Conservation (phyloP, 2,113 vertebrate species). For the Phylloscopus trochiloides region DNA sequence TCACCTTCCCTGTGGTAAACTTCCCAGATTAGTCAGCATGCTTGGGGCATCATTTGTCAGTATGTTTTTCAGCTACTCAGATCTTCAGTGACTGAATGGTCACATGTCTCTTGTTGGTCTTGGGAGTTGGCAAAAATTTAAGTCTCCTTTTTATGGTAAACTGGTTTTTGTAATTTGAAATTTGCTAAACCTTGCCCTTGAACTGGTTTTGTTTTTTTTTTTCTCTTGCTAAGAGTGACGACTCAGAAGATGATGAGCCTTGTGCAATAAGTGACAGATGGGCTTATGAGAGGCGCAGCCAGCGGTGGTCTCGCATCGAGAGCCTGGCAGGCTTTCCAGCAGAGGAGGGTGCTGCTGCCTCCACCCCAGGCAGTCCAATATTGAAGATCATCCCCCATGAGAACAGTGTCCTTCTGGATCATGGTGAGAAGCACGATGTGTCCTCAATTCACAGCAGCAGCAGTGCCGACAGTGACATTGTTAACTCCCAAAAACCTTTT, state of each 20-base stretch:
- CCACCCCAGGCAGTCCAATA: neutral
- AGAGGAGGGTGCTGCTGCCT: neutral
- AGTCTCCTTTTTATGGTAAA: neutral
- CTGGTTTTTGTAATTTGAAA: neutral
- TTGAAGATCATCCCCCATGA: neutral
- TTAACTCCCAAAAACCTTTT: conserved; percentile 18
- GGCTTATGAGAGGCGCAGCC: conserved; percentile 76
- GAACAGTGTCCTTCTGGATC: conserved; percentile 27
- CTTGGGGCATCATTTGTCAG: neutral
- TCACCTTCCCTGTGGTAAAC: neutral
- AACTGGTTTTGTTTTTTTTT: neutral
- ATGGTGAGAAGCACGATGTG: conserved; percentile 69
- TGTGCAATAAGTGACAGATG: conserved; percentile 86
- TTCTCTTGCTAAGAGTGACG: conserved; percentile 70
- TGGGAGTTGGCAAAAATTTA: neutral
- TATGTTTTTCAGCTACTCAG: neutral
- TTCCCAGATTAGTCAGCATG: neutral
- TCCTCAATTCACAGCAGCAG: conserved; percentile 80
- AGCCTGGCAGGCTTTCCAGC: conserved; percentile 17
- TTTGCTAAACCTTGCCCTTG: neutral
- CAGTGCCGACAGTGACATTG: conserved; percentile 79
- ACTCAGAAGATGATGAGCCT: conserved; percentile 79
- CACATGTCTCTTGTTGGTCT: neutral
- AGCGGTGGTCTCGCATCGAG: conserved; percentile 76
- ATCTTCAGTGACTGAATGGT: neutral